Conservation (phyloP, 2,113 vertebrate genomes). For the Coracopsis vasa region DNA sequence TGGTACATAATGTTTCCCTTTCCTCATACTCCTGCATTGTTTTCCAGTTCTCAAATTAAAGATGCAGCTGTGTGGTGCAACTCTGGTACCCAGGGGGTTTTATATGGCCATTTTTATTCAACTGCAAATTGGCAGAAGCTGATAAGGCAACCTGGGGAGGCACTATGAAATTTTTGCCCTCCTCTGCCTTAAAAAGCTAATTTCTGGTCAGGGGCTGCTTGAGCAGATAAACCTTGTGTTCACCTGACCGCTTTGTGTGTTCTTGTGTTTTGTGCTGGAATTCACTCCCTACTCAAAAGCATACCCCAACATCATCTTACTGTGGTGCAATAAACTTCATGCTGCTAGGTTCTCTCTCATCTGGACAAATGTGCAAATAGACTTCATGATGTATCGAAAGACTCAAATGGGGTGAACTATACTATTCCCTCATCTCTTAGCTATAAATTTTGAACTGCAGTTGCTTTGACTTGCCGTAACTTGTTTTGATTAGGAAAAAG, state of each 20-base stretch:
- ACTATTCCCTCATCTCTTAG: not conserved
- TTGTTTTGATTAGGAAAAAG: not conserved
- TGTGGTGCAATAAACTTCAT: not conserved
- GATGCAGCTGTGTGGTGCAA: not conserved
- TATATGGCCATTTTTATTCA: not conserved
- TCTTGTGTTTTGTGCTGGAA: not conserved
- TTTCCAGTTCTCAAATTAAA: not conserved
- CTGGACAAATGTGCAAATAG: not conserved
- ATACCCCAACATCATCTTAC: rapidly evolving
- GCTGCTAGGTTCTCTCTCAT: not conserved
- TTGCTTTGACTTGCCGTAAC: not conserved
- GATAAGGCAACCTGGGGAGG: not conserved
- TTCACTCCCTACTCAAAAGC: not conserved
- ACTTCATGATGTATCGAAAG: not conserved
- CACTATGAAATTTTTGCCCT: not conserved
- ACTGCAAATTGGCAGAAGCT: not conserved
- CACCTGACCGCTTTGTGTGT: not conserved
- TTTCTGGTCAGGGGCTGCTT: not conserved
- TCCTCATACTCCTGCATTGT: not conserved
- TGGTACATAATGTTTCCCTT: not conserved
- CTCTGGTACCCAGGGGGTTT: not conserved
- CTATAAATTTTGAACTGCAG: not conserved
- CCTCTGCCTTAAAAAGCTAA: rapidly evolving
- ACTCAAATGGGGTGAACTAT: not conserved
- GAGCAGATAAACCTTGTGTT: not conserved